Evolutionary conservation across 2,113 vertebrate species (phyloP), one percentile per base, ranked within the genome.

Genomic region (Eudyptes chrysolophus): DNA sequence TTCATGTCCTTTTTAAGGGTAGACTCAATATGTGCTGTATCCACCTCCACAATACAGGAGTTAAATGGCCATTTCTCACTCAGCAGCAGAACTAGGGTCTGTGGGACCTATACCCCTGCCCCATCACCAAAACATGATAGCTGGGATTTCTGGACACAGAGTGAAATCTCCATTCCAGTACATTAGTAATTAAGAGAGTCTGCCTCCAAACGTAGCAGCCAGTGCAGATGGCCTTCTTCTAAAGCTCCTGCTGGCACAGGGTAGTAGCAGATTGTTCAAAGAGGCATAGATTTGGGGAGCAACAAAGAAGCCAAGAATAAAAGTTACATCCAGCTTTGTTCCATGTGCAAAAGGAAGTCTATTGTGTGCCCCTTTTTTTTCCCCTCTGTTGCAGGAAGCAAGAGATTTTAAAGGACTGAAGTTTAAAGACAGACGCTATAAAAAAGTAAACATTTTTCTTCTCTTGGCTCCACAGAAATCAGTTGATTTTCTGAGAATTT

Each of bases 251-350:
- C 85, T 94, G 82, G 87, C 87, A 90, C 46, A 40, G 32, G 78
- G 16, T 44, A 89, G 72, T 49, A 70, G 68, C 75, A 93, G 80
- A 78, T 81, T 94, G 51, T 71, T 97, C 80, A 80, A 86, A 88
- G 60, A 93, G n/a, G 9, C 17, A 74, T 48, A 86, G 70, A 62
- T 84, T 44, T 68, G 68, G 71, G 60, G 76, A 94, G 68, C 26
- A 84, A 92, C 69, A 91, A 89, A 94, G 57, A 52, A 91, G n/a
- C 20, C 57, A 95, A 68, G 46, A 70, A 96, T 87, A 26, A 93
- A 96, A 96, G 89, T 51, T 52, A 74, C 40, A 72, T 58, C n/a
- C 61, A 89, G 36, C 70, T 94, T 95, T 97, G 89, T 95, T 96
- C 70, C 40, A 32, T 10, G 7, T 69, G 74, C 38, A 49, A 95